Evolutionary conservation across 2,888 invertebrate species (phyloP), one percentile per base, ranked within the genome.

Genomic region (Drosophila hamatofila): DNA sequence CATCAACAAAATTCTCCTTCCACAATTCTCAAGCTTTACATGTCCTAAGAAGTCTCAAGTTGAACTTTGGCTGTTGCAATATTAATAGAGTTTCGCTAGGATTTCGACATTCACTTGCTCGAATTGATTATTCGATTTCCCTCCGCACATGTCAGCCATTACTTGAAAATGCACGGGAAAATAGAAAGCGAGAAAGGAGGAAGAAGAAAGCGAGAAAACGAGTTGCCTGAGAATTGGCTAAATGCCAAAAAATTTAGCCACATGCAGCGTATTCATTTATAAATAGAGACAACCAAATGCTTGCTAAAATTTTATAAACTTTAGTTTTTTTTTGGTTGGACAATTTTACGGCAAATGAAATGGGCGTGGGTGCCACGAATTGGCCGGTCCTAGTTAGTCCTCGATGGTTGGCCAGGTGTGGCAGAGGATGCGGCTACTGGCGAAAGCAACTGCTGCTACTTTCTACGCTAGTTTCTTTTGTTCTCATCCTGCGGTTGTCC

Each of bases 51-150:
- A 11, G 3, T n/a, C 16, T 37, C 37, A 25, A 52, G 23, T 39
- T 37, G 2, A n/a, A 11, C 6, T 35, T 21, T 5, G 6, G 21
- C 14, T 21, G 3, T 37, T 54, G 25, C 7, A 25, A 12, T 39
- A 3, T 21, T 14, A 18, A 33, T 33, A 49, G 33, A 18, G 30
- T 42, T 52, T 21, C n/a, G 14, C n/a, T 33, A 39, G 37, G 57
- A 42, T 25, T 54, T 68, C 54, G 61, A 72, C 63, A 33, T 49
- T 64, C 54, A 37, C 52, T 71, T 71, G 72, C 14, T 60, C 44
- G 46, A 72, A 81, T 81, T 81, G 81, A 81, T 84, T 81, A 78
- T 81, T 78, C 55, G 67, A 66, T 83, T 77, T 77, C 23, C 23
- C 52, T 4, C 55, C 54, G 39, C 49, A 55, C 58, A 48, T 77